Conservation (phyloP, 2,888 invertebrate species). For the Chrysodeixis includens region DNA sequence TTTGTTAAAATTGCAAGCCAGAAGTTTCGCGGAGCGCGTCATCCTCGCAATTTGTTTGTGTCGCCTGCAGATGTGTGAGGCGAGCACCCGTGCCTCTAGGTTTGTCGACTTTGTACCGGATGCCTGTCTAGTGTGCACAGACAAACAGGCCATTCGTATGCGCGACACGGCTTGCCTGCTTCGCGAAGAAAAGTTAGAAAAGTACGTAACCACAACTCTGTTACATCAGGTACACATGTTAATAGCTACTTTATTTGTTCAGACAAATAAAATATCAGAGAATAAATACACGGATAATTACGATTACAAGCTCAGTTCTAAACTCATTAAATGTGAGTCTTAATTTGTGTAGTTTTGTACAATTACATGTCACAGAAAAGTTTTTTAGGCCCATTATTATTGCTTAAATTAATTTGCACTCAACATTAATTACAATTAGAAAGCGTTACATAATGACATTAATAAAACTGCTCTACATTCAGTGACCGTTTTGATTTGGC, state of each 20-base stretch:
- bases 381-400: not conserved
- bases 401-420: not conserved
- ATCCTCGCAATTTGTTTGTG: conserved; percentile 10
- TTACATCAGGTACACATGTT: conserved; percentile 11
- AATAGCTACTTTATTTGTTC: not conserved
- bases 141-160: conserved; percentile 46
- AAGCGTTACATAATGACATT: conserved; percentile 21
- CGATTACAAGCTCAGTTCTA: not conserved
- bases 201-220: conserved; percentile 14
- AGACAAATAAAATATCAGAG: not conserved
- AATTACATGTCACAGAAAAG: too few relatives aligned
- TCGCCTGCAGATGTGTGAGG: conserved; percentile 20
- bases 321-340: not conserved
- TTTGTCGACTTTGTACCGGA: conserved; percentile 41
- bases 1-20: conserved; percentile 33
- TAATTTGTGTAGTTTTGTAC: too few relatives aligned
- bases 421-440: conserved; percentile 3
- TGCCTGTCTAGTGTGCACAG: conserved; percentile 41
- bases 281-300: not conserved
- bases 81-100: conserved; percentile 16
- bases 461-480: conserved; percentile 27
- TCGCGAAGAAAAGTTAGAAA: conserved; percentile 31
- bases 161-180: conserved; percentile 36
- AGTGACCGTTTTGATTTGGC: conserved; percentile 37
- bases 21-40: conserved; percentile 15